Conservation (phyloP, 1,140 invertebrate species). For the Pemphigus obesinymphae region DNA sequence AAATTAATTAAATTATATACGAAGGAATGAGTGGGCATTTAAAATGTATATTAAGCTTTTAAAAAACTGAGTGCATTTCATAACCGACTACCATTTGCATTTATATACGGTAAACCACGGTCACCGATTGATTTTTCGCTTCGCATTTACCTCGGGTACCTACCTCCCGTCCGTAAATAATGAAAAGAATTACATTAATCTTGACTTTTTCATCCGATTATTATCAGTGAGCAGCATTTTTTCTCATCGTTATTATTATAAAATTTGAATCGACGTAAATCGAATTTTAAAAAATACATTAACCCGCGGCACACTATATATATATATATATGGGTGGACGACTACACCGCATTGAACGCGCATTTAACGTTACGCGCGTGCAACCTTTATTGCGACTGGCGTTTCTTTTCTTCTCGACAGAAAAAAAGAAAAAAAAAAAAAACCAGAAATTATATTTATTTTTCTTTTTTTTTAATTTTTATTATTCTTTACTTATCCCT, state of each 20-base stretch:
- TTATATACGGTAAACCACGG: not conserved
- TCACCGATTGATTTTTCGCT: not conserved
- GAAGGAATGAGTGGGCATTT: not conserved
- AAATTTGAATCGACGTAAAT: constrained; percentile 28
- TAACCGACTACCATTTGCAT: not conserved
- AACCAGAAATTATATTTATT: too few species aligned
- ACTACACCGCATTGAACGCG: not conserved
- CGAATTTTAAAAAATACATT: constrained; percentile 32
- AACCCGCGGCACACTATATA: not conserved
- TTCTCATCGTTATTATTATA: not conserved
- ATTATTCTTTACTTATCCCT: not conserved
- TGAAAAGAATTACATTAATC: constrained; percentile 16
- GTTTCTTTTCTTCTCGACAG: not conserved
- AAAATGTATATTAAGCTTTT: not conserved
- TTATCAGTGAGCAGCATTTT: not conserved
- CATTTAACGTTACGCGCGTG: not conserved
- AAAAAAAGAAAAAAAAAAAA: not conserved
- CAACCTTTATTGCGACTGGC: constrained; percentile 9
- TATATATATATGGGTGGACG: not conserved
- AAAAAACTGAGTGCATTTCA: not conserved
- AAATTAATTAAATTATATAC: not conserved
- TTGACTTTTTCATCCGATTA: not conserved
- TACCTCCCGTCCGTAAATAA: constrained; percentile 19
- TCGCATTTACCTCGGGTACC: not conserved
- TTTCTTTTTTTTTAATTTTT: not conserved